These are phyloP conservation scores for Alligator mississippiensis DNA, from an alignment of 2,113 vertebrate genomes.

Conservation along the genomic window DNA sequence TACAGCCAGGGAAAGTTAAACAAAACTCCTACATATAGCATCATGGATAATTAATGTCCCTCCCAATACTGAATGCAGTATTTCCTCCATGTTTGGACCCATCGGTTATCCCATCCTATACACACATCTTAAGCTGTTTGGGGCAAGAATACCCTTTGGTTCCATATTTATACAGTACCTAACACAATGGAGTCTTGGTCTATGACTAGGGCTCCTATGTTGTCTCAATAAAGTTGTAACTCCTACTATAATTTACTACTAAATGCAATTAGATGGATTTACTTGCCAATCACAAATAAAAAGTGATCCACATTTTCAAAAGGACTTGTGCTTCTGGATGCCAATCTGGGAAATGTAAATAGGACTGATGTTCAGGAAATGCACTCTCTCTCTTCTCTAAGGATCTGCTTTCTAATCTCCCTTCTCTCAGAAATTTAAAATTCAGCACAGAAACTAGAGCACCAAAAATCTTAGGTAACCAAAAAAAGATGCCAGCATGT, in stretches of 20 bases:
- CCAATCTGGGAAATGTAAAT: neutral
- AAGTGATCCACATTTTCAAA: accelerated
- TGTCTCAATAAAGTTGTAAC: neutral
- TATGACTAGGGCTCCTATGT: neutral
- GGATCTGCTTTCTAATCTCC: neutral
- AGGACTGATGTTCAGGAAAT: accelerated
- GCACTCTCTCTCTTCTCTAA: accelerated
- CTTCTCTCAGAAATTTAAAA: neutral
- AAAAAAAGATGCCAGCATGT: neutral
- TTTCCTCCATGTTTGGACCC: neutral
- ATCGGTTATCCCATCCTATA: too few species aligned
- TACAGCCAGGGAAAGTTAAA: too few species aligned
- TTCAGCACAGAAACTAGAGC: neutral
- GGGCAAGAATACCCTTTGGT: too few species aligned
- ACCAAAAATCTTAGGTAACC: neutral
- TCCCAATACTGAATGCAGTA: neutral
- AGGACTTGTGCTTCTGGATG: neutral
- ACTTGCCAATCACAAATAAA: accelerated
- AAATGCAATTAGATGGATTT: neutral
- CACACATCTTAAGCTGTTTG: too few species aligned
- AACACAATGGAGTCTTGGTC: too few species aligned
- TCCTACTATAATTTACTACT: neutral
- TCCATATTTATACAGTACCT: too few species aligned
- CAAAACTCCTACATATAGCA: too few species aligned
- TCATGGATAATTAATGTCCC: neutral